Evolutionary conservation across 2,888 invertebrate species (phyloP).

Genomic region (Diaperis boleti): DNA sequence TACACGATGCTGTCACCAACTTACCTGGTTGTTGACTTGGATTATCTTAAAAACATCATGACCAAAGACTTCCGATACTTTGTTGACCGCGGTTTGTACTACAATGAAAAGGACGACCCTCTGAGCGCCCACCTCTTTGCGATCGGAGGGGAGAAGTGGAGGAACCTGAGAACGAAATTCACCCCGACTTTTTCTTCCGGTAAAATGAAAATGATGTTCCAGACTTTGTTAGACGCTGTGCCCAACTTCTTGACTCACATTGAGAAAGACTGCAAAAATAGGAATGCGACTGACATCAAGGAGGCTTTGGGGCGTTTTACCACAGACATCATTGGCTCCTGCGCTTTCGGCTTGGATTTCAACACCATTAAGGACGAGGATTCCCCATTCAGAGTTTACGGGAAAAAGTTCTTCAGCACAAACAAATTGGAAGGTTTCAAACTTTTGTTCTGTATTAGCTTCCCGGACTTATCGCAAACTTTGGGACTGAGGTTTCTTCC

Average conservation of each 20-base stretch:
- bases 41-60: constrained; percentile 38
- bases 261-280: constrained; percentile 43
- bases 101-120: constrained; percentile 34
- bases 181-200: constrained; percentile 35
- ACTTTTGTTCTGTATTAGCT: constrained; percentile 8
- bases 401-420: constrained; percentile 37
- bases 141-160: constrained; percentile 21
- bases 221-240: background rate
- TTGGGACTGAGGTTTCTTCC: constrained; percentile 47
- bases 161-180: constrained; percentile 22
- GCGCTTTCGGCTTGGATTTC: constrained; percentile 71
- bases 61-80: constrained; percentile 40
- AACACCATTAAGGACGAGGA: constrained; percentile 68
- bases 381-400: constrained; percentile 61
- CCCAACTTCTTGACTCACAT: constrained; percentile 62
- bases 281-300: constrained; percentile 48
- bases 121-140: constrained; percentile 20
- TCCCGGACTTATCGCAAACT: constrained; percentile 24
- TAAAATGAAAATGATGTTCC: constrained; percentile 27
- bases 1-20: constrained; percentile 18
- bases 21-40: constrained; percentile 28
- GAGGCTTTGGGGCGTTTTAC: constrained; percentile 69
- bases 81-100: constrained; percentile 33
- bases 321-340: constrained; percentile 71
- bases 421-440: background rate